Evolutionary conservation across 2,888 invertebrate genomes (phyloP).

Genomic region (Coenonympha glycerion): DNA sequence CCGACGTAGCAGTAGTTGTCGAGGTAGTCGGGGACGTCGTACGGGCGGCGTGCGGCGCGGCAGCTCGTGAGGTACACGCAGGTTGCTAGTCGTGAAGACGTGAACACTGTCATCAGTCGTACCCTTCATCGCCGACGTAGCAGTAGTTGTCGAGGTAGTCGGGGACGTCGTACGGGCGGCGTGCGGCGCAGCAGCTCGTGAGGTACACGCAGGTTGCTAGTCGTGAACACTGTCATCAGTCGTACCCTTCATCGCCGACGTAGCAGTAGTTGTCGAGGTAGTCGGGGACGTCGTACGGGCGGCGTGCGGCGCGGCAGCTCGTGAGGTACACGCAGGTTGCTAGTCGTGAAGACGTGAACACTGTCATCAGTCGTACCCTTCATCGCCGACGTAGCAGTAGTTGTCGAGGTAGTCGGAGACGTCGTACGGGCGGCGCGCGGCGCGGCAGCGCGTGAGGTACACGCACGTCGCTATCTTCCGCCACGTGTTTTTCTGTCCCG

Average conservation of each 20-base stretch:
- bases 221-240: too few species aligned
- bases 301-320: neutral
- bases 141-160: neutral
- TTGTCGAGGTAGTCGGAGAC: neutral
- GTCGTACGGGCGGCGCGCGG: neutral
- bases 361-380: too few species aligned
- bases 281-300: neutral
- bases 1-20: neutral
- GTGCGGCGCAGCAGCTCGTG: neutral
- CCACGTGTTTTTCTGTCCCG: neutral
- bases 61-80: constrained; percentile 4
- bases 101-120: too few species aligned
- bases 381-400: neutral
- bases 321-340: neutral
- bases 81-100: too few species aligned
- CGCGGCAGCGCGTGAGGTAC: neutral
- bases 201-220: neutral
- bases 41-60: neutral
- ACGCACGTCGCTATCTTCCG: neutral
- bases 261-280: neutral
- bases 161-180: neutral
- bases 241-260: too few species aligned
- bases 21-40: neutral
- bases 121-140: neutral
- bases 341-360: too few species aligned